phyloP scores from a whole-genome alignment of 2,888 invertebrate genomes.

The Operophtera brumata region DNA sequence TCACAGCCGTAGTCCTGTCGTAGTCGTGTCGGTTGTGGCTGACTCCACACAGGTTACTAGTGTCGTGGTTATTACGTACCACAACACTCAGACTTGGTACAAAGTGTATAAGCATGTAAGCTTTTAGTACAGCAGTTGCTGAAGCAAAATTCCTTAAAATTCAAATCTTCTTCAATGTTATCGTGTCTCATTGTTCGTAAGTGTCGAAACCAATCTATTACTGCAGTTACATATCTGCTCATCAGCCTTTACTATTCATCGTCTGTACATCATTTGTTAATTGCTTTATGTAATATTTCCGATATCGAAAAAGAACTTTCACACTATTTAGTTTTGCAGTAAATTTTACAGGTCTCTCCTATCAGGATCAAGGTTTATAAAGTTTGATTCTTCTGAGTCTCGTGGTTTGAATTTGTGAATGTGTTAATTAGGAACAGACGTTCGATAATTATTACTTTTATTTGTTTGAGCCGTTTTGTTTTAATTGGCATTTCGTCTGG shows the following conservation, averaged over 20 bases:
- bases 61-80: too few relatives aligned
- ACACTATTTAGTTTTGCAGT: constrained; percentile 77
- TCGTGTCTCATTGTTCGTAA: too few relatives aligned
- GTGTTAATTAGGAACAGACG: constrained; percentile 36
- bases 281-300: neutral
- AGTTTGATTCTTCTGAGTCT: constrained; percentile 58
- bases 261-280: neutral
- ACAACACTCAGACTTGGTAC: too few relatives aligned
- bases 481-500: constrained; percentile 28
- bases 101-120: too few relatives aligned
- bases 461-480: constrained; percentile 33
- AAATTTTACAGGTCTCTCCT: constrained; percentile 79
- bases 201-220: too few relatives aligned
- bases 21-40: too few relatives aligned
- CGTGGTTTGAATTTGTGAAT: constrained; percentile 63
- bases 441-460: constrained; percentile 34
- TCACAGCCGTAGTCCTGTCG: too few relatives aligned
- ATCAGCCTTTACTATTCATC: neutral
- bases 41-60: too few relatives aligned
- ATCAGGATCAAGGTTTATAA: constrained; percentile 78
- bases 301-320: constrained; percentile 50
- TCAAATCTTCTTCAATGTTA: too few relatives aligned
- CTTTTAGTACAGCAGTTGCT: too few relatives aligned
- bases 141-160: too few relatives aligned
- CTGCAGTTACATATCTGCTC: neutral